phyloP scores from a whole-genome alignment of 2,113 vertebrate species.

The Mesitornis unicolor region DNA sequence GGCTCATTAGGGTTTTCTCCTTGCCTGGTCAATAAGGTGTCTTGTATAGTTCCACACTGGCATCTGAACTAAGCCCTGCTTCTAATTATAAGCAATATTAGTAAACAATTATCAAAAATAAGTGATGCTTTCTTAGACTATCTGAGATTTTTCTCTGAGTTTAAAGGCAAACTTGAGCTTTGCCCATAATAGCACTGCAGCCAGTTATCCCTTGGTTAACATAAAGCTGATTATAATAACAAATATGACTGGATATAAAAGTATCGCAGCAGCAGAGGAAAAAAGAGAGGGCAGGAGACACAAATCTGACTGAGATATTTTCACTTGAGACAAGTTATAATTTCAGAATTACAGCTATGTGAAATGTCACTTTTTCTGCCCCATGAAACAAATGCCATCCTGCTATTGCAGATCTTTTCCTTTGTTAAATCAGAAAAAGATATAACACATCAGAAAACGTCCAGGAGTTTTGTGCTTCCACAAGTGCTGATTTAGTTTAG shows the following conservation, averaged over 20 bases:
- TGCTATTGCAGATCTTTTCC: neutral
- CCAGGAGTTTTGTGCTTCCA: neutral
- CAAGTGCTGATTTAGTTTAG: neutral
- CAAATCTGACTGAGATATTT: neutral
- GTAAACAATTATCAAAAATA: neutral
- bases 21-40: neutral
- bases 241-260: neutral
- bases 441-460: neutral
- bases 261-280: neutral
- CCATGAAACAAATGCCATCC: neutral
- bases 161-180: neutral
- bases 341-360: neutral
- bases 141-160: neutral
- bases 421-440: neutral
- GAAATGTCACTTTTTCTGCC: neutral
- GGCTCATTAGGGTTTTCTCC: neutral
- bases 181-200: neutral
- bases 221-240: neutral
- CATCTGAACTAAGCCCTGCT: neutral
- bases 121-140: fast-evolving
- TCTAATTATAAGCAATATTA: neutral
- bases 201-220: neutral
- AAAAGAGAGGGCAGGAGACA: neutral
- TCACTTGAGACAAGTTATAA: neutral
- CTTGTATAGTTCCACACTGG: neutral